Evolutionary conservation across 2,797 vertebrate genomes (phyloP).

Genomic region (Alectoris magna): DNA sequence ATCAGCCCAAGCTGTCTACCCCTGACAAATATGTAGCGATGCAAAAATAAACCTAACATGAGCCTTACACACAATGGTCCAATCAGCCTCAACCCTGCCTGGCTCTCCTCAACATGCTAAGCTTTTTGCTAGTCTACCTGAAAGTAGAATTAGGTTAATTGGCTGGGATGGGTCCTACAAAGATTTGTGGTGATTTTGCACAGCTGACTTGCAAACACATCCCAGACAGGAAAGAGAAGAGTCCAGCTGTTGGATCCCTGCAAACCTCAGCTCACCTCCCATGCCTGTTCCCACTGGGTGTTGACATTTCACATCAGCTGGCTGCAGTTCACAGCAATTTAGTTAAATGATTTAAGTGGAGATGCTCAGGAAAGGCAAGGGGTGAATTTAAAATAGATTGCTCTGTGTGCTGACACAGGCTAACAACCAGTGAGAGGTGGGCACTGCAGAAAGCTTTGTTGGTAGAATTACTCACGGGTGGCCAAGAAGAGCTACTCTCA

Average conservation of each 20-base stretch:
- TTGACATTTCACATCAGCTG: background rate
- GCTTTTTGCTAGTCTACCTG: background rate
- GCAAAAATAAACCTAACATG: background rate
- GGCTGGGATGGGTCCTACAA: background rate
- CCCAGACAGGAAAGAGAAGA: background rate
- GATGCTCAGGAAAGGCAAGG: background rate
- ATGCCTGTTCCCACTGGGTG: background rate
- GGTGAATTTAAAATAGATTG: background rate
- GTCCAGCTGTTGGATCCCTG: background rate
- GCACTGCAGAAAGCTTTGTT: background rate
- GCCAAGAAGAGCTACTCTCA: background rate
- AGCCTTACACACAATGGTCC: background rate
- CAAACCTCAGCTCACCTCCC: background rate
- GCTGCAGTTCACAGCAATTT: background rate
- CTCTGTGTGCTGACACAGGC: background rate
- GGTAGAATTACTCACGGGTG: background rate
- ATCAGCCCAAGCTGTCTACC: background rate
- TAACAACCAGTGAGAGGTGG: background rate
- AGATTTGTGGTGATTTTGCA: background rate
- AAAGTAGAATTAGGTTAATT: constrained; percentile 9
- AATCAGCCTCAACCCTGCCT: background rate
- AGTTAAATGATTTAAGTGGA: background rate
- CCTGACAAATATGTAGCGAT: background rate
- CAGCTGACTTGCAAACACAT: background rate
- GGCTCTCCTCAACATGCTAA: background rate